These are phyloP conservation scores for Leptinotarsa defecta DNA, from an alignment of 1,140 invertebrate genomes.

Conservation along the genomic window DNA sequence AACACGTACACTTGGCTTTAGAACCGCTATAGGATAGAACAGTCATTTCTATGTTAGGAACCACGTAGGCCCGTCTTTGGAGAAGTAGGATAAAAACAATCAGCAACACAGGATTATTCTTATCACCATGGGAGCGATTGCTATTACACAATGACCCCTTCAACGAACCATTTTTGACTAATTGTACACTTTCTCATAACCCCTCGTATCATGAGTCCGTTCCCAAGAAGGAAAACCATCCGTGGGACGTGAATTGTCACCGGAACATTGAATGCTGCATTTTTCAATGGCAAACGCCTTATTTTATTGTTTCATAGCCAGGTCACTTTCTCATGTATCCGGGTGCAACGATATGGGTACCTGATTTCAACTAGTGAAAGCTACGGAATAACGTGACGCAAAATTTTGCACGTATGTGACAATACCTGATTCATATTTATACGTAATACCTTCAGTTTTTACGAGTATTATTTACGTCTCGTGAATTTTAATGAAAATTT, in stretches of 20 bases:
- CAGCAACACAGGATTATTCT: too few species aligned
- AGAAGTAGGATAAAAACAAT: too few species aligned
- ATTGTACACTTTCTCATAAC: too few species aligned
- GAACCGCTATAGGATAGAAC: too few species aligned
- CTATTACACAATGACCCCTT: too few species aligned
- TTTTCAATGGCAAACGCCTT: background rate
- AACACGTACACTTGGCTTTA: too few species aligned
- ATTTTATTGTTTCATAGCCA: conserved; percentile 9
- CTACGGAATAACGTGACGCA: conserved; percentile 18
- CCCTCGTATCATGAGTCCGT: background rate
- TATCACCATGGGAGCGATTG: too few species aligned
- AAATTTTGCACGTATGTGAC: conserved; percentile 30
- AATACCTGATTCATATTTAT: conserved; percentile 17
- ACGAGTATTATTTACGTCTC: background rate
- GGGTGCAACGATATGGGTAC: conserved; percentile 38
- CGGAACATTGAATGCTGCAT: conserved; percentile 5
- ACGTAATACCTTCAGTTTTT: conserved; percentile 1
- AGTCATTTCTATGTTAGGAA: too few species aligned
- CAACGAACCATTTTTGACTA: too few species aligned
- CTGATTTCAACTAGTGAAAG: conserved; percentile 35
- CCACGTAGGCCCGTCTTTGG: too few species aligned
- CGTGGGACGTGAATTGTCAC: background rate
- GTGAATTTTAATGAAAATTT: conserved; percentile 5
- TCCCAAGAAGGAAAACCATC: background rate
- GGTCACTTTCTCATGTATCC: conserved; percentile 30